Conservation (phyloP, 2,797 vertebrate species). For the Echiichthys vipera region DNA sequence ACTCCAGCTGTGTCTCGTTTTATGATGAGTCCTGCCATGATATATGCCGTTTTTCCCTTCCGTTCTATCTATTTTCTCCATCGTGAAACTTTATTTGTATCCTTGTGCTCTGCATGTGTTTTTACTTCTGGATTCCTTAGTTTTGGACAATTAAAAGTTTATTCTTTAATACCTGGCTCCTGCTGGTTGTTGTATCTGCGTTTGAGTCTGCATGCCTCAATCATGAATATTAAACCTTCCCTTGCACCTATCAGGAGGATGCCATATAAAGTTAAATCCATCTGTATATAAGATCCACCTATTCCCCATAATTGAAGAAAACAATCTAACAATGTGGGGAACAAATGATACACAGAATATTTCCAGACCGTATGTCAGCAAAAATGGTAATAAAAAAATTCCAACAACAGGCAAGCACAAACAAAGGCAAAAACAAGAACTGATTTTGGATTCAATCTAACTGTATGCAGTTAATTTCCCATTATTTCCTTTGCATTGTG, state of each 20-base stretch:
- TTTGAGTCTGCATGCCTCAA: too few relatives aligned
- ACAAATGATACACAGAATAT: background rate
- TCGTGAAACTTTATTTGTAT: too few relatives aligned
- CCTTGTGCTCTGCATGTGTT: too few relatives aligned
- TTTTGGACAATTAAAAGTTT: too few relatives aligned
- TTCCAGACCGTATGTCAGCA: background rate
- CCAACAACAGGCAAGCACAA: constrained; percentile 5
- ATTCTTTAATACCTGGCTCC: too few relatives aligned
- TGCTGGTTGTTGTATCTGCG: too few relatives aligned
- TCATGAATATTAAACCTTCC: background rate
- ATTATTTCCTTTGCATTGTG: constrained; percentile 9
- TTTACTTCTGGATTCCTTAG: too few relatives aligned
- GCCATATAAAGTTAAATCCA: background rate
- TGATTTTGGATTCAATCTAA: constrained; percentile 40
- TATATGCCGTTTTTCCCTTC: too few relatives aligned
- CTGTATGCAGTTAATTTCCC: constrained; percentile 21
- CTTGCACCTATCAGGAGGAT: background rate
- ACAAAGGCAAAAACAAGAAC: constrained; percentile 12
- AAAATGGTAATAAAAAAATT: background rate
- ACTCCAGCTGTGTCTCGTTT: too few relatives aligned
- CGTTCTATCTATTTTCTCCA: too few relatives aligned
- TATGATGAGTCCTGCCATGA: too few relatives aligned
- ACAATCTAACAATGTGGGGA: background rate
- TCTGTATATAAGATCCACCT: background rate
- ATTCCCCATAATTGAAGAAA: background rate